These are phyloP conservation scores for Berghia stephanieae DNA, from an alignment of 1,140 invertebrate genomes.

Conservation along the genomic window DNA sequence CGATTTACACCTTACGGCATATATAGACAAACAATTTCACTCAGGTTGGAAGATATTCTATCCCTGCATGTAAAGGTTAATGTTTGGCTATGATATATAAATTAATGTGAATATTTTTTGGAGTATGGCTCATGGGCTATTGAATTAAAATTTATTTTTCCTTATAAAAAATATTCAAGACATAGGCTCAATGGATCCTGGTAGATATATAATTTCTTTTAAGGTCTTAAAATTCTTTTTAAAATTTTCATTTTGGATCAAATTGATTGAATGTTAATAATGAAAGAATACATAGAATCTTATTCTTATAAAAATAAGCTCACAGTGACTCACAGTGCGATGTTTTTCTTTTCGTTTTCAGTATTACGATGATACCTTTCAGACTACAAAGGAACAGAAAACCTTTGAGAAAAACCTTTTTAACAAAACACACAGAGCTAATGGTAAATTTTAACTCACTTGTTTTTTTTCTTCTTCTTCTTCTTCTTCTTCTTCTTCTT, in stretches of 20 bases:
- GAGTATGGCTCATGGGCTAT: background rate
- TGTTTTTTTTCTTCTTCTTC: background rate
- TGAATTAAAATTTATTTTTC: background rate
- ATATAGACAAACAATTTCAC: constrained; percentile 4
- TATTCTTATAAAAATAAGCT: no score
- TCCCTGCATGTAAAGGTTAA: background rate
- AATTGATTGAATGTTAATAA: background rate
- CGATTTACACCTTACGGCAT: no score
- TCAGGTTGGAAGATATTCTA: background rate
- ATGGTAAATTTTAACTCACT: constrained; percentile 61
- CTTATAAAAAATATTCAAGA: background rate
- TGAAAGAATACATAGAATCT: background rate
- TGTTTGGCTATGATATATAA: background rate
- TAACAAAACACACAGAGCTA: constrained; percentile 90
- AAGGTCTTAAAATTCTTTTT: no score
- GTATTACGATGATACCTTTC: constrained; percentile 79
- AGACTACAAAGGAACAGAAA: constrained; percentile 93
- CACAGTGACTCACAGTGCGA: no score
- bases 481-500: background rate
- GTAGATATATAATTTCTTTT: no score
- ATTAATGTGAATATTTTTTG: background rate
- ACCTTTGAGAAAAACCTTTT: constrained; percentile 97
- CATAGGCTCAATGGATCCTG: background rate
- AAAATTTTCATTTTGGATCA: background rate
- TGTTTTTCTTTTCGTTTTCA: background rate